Evolutionary conservation across 2,113 vertebrate species (phyloP), one percentile per base, ranked within the genome.

Genomic region (Phyllopteryx taeniolatus): DNA sequence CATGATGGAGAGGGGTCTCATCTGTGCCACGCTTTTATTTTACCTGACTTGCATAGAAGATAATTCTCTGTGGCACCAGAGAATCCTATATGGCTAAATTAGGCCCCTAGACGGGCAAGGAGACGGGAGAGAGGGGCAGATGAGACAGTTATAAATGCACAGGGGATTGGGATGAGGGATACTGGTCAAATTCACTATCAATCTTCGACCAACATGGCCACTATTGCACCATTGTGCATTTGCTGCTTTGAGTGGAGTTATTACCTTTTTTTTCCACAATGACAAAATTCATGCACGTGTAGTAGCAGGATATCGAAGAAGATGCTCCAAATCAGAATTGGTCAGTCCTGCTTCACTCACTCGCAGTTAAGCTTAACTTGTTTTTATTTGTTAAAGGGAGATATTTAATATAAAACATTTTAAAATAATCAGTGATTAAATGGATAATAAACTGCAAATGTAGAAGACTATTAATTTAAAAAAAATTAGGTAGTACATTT

Each of bases 1-100:
- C 92, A 93, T 94, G 95, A 96, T 94, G 91, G 94, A 95, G 95
- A 93, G 92, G 91, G 91, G 93, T 93, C 86, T 84, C 86, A 85
- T 87, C 83, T 76, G 56, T 57, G 88, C 81, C 44, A 71, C 83
- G 80, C 69, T 89, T 86, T 87, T 88, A 85, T 94, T 94, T 92
- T 91, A 93, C 93, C 93, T 93, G 79, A 88, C 93, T 95, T 94
- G 93, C 94, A 94, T 93, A 94, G 94, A 92, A 86, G 87, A 93
- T 88, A 91, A 92, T 90, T 75, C 90, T 91, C 86, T 83, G 75
- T 89, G 88, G 85, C 91, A 89, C 86, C 87, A 77, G 88, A 85
- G 92, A 87, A 89, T 87, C 85, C 89, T 85, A 84, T 87, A 88
- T 86, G 88, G 89, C 87, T 91, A 91, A 91, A 91, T 91, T 91